Percentiles rank a stretch among this genome's conserved stretches.
These are phyloP conservation scores for Ctenochaetus hawaiiensis DNA, from an alignment of 2,797 vertebrate genomes.

Conservation along the genomic window DNA sequence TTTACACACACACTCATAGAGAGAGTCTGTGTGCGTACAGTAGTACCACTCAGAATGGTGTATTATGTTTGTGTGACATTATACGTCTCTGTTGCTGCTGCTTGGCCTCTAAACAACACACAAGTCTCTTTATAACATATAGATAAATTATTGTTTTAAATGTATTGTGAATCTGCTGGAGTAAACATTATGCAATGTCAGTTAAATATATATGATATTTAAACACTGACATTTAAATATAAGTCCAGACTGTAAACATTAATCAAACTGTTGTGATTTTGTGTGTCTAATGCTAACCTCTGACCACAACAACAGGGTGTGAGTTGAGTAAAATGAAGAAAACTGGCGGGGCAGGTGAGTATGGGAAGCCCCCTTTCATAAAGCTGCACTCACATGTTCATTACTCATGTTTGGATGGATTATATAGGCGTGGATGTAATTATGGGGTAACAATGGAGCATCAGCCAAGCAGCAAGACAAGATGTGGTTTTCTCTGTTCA, in stretches of 20 bases:
- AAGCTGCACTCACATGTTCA: conserved; percentile 12
- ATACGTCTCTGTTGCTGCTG: conserved; percentile 33
- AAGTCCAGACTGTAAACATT: neutral
- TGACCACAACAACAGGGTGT: neutral
- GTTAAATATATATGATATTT: conserved; percentile 31
- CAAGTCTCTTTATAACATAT: conserved; percentile 17
- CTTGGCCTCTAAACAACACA: conserved; percentile 34
- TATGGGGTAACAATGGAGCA: conserved; percentile 11
- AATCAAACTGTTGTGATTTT: neutral
- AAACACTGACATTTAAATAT: conserved; percentile 11
- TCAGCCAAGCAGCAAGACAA: neutral
- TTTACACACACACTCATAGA: conserved; percentile 21
- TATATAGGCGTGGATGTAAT: conserved; percentile 24
- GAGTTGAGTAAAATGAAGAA: neutral
- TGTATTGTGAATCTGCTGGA: neutral
- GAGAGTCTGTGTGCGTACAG: conserved; percentile 42
- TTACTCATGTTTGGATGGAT: conserved; percentile 30
- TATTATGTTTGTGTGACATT: conserved; percentile 47
- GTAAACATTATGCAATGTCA: conserved; percentile 1
- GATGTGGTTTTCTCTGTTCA: neutral
- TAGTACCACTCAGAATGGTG: conserved; percentile 36
- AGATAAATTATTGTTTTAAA: conserved; percentile 28
- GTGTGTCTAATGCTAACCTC: neutral
- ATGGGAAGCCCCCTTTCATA: neutral
- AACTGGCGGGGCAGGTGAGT: neutral